phyloP scores from a whole-genome alignment of 2,888 invertebrate genomes.

The Bellardia pandia region DNA sequence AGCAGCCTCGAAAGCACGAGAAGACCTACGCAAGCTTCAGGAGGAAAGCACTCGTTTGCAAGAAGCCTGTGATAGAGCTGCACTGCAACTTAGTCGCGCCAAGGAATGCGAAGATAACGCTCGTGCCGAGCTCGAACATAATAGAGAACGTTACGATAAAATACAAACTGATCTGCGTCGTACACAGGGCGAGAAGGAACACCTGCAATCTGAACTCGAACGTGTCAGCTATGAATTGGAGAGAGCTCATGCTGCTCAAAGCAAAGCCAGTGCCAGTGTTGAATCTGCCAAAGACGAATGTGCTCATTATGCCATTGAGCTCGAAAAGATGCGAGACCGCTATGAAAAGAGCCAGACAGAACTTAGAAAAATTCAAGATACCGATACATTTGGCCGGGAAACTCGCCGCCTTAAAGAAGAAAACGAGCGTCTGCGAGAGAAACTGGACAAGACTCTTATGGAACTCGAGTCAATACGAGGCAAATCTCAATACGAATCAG shows the following conservation, averaged over 20 bases:
- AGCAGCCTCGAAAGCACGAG: constrained; percentile 91
- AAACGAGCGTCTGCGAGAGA: constrained; percentile 91
- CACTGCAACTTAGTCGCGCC: constrained; percentile 92
- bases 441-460: constrained; percentile 91
- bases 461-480: constrained; percentile 92
- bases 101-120: constrained; percentile 96
- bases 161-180: constrained; percentile 93
- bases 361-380: constrained; percentile 92
- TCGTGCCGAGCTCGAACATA: constrained; percentile 94
- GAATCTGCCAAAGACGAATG: constrained; percentile 96
- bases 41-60: constrained; percentile 93
- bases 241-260: constrained; percentile 92
- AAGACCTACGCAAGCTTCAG: constrained; percentile 93
- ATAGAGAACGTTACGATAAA: constrained; percentile 94
- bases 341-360: constrained; percentile 94
- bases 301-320: constrained; percentile 92
- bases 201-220: constrained; percentile 92
- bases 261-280: constrained; percentile 92
- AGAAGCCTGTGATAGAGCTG: constrained; percentile 94
- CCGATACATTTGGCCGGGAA: constrained; percentile 91
- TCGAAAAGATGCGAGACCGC: constrained; percentile 96
- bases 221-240: constrained; percentile 94
- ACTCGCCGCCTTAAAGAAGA: constrained; percentile 91
- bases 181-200: constrained; percentile 93
- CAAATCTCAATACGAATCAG: constrained; percentile 91